phyloP scores from a whole-genome alignment of 2,888 invertebrate species.

The Mesochorus sp. region DNA sequence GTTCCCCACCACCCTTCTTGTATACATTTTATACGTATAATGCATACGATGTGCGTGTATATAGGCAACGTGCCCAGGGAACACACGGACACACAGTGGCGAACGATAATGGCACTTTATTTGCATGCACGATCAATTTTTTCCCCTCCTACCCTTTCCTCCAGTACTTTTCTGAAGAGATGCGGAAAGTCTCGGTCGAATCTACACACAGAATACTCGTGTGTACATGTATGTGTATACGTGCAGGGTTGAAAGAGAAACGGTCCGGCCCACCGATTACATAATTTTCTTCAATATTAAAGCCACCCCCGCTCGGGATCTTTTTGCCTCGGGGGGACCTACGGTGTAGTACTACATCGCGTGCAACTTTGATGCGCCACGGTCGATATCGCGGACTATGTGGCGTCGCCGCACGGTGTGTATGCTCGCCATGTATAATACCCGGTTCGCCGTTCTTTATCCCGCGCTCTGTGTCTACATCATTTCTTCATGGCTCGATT shows the following conservation, averaged over 20 bases:
- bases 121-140: constrained; percentile 78
- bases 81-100: constrained; percentile 60
- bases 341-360: constrained; percentile 69
- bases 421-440: neutral
- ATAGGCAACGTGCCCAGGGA: neutral
- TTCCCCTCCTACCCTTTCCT: constrained; percentile 63
- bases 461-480: constrained; percentile 36
- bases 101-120: constrained; percentile 76
- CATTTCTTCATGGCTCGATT: constrained; percentile 44
- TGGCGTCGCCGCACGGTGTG: constrained; percentile 19
- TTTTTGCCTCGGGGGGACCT: constrained; percentile 49
- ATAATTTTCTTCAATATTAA: constrained; percentile 80
- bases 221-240: constrained; percentile 18
- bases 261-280: constrained; percentile 74
- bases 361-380: constrained; percentile 79
- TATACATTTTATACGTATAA: constrained; percentile 49
- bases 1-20: no score
- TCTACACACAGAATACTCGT: constrained; percentile 8
- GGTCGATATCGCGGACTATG: constrained; percentile 69
- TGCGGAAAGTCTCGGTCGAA: constrained; percentile 61
- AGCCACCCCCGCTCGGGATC: constrained; percentile 70
- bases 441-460: constrained; percentile 7
- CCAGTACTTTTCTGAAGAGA: constrained; percentile 49
- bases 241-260: constrained; percentile 59
- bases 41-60: neutral